phyloP scores from a whole-genome alignment of 2,888 invertebrate species.

The Coenonympha arcania region DNA sequence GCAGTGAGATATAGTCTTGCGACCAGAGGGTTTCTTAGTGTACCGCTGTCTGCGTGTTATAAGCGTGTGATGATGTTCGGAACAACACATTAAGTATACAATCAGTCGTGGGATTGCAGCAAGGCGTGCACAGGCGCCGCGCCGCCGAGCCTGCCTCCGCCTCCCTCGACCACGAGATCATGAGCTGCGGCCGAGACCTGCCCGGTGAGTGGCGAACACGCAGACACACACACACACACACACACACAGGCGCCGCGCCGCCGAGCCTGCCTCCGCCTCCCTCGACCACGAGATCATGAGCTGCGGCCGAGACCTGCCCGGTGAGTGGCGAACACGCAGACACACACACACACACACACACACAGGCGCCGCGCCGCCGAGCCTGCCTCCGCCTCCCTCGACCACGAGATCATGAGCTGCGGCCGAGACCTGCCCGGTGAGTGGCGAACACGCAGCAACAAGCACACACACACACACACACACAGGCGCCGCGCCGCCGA shows the following conservation, averaged over 20 bases:
- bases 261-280: conserved; percentile 63
- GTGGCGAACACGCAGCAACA: conserved; percentile 9
- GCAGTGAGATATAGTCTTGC: too few relatives aligned
- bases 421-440: conserved; percentile 57
- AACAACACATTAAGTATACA: conserved; percentile 31
- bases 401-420: conserved; percentile 71
- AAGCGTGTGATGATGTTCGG: neutral
- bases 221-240: neutral
- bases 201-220: conserved; percentile 45
- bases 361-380: conserved; percentile 50
- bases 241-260: conserved; percentile 32
- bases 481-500: conserved; percentile 42
- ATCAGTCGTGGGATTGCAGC: conserved; percentile 56
- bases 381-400: conserved; percentile 64
- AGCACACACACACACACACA: neutral
- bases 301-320: conserved; percentile 59
- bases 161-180: conserved; percentile 69
- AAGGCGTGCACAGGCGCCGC: conserved; percentile 42
- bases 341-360: neutral
- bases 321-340: conserved; percentile 35
- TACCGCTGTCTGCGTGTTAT: too few relatives aligned
- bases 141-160: conserved; percentile 62
- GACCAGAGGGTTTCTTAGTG: too few relatives aligned
- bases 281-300: conserved; percentile 71
- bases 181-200: conserved; percentile 61